phyloP scores from a whole-genome alignment of 2,797 vertebrate species.

The Siniperca undulata region DNA sequence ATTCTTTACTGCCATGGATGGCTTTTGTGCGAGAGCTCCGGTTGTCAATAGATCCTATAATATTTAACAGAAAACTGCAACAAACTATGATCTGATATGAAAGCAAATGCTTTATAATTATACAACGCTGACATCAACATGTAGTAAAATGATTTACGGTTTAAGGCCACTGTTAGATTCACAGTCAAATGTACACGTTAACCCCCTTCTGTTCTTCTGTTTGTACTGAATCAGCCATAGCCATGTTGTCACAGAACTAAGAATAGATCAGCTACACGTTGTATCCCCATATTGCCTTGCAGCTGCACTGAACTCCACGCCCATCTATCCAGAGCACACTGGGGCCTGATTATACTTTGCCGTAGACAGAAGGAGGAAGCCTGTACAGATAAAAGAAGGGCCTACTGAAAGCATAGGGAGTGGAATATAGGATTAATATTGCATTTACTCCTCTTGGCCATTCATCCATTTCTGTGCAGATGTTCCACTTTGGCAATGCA shows the following conservation, averaged over 20 bases:
- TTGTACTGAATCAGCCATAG: constrained; percentile 50
- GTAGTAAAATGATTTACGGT: neutral
- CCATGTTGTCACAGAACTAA: constrained; percentile 74
- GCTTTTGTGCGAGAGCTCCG: constrained; percentile 19
- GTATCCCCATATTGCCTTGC: constrained; percentile 60
- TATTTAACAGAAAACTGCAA: constrained; percentile 5
- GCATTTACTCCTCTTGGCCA: constrained; percentile 14
- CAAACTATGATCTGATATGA: neutral
- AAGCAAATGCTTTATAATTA: neutral
- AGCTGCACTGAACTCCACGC: constrained; percentile 71
- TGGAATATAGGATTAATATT: constrained; percentile 8
- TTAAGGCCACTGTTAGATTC: neutral
- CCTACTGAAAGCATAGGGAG: constrained; percentile 2
- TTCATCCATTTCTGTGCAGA: neutral
- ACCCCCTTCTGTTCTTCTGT: constrained; percentile 35
- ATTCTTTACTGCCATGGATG: constrained; percentile 42
- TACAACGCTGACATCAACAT: neutral
- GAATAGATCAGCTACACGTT: constrained; percentile 76
- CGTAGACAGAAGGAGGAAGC: constrained; percentile 18
- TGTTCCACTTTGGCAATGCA: constrained; percentile 1
- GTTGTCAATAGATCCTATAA: constrained; percentile 7
- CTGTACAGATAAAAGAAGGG: constrained; percentile 35
- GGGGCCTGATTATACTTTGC: constrained; percentile 58
- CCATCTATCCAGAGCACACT: constrained; percentile 63
- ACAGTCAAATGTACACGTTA: neutral